phyloP scores from a whole-genome alignment of 2,113 vertebrate species.

The Sorex araneus region DNA sequence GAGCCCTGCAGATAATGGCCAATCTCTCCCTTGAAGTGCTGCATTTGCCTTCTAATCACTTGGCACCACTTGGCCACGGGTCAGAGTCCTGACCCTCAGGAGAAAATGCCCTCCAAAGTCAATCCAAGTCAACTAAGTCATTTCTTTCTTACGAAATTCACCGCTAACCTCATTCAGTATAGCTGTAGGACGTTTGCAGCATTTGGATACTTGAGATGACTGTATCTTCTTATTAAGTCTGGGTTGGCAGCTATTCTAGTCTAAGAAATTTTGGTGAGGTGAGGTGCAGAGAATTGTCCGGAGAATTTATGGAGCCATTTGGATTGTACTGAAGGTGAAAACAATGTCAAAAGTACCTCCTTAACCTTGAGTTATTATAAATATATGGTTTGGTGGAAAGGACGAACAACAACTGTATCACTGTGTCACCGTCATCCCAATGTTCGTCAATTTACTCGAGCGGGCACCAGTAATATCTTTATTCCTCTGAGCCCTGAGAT shows the following conservation, averaged over 20 bases:
- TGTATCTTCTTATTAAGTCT: conserved; percentile 42
- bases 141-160: too few relatives aligned
- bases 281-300: background rate
- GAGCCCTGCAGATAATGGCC: background rate
- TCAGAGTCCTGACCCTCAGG: background rate
- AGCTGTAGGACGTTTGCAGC: conserved; percentile 22
- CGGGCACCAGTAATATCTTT: too few relatives aligned
- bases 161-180: background rate
- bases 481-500: too few relatives aligned
- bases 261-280: conserved; percentile 9
- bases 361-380: background rate
- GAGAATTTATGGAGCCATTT: background rate
- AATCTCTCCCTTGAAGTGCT: background rate
- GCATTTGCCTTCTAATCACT: background rate
- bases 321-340: conserved; percentile 7
- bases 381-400: background rate
- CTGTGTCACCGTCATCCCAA: too few relatives aligned
- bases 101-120: background rate
- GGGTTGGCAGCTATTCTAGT: background rate
- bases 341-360: conserved; percentile 6
- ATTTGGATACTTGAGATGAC: background rate
- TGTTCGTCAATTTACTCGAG: too few relatives aligned
- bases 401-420: too few relatives aligned
- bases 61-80: background rate
- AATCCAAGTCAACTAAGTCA: background rate